These are phyloP conservation scores for Bombus consobrinus DNA, from an alignment of 1,140 invertebrate genomes.

Conservation along the genomic window DNA sequence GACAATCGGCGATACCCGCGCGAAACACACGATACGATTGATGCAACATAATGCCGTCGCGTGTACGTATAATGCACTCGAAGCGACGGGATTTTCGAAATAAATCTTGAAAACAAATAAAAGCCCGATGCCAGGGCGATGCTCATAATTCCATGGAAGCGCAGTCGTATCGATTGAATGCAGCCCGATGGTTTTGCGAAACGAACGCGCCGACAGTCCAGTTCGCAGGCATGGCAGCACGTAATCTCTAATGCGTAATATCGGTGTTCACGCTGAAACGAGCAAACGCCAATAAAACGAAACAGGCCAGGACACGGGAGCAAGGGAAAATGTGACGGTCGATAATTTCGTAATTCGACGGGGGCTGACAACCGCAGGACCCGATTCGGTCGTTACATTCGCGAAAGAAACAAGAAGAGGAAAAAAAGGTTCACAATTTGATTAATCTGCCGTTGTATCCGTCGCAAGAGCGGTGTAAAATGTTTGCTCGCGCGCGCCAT, in stretches of 20 bases:
- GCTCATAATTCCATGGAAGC: constrained; percentile 64
- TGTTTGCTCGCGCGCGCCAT: constrained; percentile 25
- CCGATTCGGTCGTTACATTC: background rate
- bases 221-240: constrained; percentile 25
- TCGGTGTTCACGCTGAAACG: constrained; percentile 62
- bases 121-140: constrained; percentile 47
- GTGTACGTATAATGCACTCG: constrained; percentile 40
- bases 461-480: constrained; percentile 48
- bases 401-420: background rate
- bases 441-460: constrained; percentile 51
- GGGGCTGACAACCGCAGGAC: background rate
- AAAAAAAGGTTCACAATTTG: constrained; percentile 49
- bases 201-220: constrained; percentile 56
- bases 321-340: constrained; percentile 49
- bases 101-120: constrained; percentile 64
- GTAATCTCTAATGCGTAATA: constrained; percentile 70
- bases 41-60: constrained; percentile 24
- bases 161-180: constrained; percentile 57
- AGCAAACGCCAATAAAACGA: constrained; percentile 67
- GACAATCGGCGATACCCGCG: constrained; percentile 15
- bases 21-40: constrained; percentile 4
- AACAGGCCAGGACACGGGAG: constrained; percentile 26
- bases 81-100: constrained; percentile 56
- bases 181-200: constrained; percentile 57
- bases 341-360: constrained; percentile 60